Conservation (phyloP, 2,797 vertebrate species). For the Rachycentron canadum region DNA sequence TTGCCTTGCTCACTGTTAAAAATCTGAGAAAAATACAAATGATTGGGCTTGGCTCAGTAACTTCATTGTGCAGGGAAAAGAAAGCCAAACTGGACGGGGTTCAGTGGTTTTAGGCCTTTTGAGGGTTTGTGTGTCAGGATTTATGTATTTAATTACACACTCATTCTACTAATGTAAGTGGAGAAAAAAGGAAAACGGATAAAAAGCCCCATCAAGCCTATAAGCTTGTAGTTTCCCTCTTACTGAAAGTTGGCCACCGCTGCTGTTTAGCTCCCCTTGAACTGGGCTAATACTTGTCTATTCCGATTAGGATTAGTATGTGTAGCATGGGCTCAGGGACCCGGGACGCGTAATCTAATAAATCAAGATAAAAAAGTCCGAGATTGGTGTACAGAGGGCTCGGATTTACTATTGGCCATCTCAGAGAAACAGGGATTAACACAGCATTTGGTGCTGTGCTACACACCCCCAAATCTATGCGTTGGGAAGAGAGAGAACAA, state of each 20-base stretch:
- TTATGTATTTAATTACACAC: conserved; percentile 87
- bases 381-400: conserved; percentile 91
- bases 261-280: conserved; percentile 87
- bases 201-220: conserved; percentile 76
- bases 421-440: conserved; percentile 91
- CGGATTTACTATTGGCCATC: conserved; percentile 88
- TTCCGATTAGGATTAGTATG: conserved; percentile 92
- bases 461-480: conserved; percentile 76
- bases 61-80: conserved; percentile 81
- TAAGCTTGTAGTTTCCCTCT: conserved; percentile 82
- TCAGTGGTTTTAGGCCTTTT: conserved; percentile 83
- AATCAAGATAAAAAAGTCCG: conserved; percentile 89
- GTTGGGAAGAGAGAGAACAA: conserved; percentile 34
- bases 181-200: conserved; percentile 79
- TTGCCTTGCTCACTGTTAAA: conserved; percentile 82
- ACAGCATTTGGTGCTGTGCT: conserved; percentile 83
- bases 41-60: conserved; percentile 85
- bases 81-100: conserved; percentile 79
- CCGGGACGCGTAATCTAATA: conserved; percentile 91
- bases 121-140: conserved; percentile 83
- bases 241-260: conserved; percentile 81
- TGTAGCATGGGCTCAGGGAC: conserved; percentile 85
- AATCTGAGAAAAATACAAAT: conserved; percentile 86
- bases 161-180: conserved; percentile 84
- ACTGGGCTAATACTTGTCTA: conserved; percentile 91